These are phyloP conservation scores for Pristionchus mayeri DNA, from an alignment of 2,888 invertebrate species.

Conservation along the genomic window DNA sequence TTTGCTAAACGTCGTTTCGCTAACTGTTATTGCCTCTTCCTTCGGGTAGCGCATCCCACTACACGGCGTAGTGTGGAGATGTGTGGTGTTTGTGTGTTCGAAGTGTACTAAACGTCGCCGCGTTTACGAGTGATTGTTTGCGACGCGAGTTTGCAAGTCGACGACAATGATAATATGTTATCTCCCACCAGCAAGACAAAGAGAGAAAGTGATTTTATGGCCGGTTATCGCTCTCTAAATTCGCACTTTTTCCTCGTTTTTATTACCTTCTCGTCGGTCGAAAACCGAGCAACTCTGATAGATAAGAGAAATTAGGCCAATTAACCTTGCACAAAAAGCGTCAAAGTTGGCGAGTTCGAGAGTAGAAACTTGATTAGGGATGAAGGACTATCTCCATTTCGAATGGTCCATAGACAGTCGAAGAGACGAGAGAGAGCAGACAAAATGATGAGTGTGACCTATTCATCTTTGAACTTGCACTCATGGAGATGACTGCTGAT, in stretches of 20 bases:
- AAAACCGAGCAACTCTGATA: neutral
- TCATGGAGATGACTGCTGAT: no score
- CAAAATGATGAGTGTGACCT: no score
- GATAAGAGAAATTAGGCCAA: neutral
- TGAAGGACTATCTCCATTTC: no score
- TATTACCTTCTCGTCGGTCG: neutral
- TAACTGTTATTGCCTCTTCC: no score
- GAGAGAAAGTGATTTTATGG: neutral
- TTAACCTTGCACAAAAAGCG: neutral
- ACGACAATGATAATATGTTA: no score
- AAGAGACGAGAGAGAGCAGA: no score
- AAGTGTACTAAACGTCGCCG: neutral
- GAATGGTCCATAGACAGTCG: no score
- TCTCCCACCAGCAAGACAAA: neutral
- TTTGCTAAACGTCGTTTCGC: neutral
- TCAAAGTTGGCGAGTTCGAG: constrained; percentile 38
- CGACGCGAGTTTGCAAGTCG: no score
- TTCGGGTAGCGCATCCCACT: no score
- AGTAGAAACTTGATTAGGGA: neutral
- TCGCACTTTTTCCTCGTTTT: constrained; percentile 21
- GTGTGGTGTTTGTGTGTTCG: neutral
- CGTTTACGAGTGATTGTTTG: neutral
- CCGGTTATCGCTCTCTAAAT: neutral
- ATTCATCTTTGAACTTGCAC: no score
- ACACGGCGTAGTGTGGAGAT: neutral